Base-by-base conservation (phyloP, 2,888 invertebrate genomes). In the Willowsia nigromaculata region DNA sequence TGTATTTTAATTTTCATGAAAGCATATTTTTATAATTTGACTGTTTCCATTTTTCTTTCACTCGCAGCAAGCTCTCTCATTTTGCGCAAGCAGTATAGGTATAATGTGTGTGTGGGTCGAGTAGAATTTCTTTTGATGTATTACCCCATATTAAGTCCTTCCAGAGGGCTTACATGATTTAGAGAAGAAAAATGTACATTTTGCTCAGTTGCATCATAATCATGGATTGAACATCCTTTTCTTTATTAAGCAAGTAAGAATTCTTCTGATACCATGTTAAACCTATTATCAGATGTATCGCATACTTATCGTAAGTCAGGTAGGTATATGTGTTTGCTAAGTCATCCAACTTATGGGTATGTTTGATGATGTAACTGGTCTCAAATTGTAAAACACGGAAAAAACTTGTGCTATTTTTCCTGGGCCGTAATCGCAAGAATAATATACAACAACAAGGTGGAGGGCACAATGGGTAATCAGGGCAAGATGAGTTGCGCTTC, bases 41-140 rank as follows among this genome's bases (percentile, higher is more conserved):
- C 22, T 37, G 30, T 40, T 43, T 25, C 40, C 22, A 71, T 6
- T 9, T 71, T n/a, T 65, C 68, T 71, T 40, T 71, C 68, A 37
- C 68, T 22, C 40, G 22, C 68, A 43, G 68, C 37, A 50, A 18
- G n/a, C 22, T 1, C 22, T 18, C 22, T 53, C 5, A 18, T 18
- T 53, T 53, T 53, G 53, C 18, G 22, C 18, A 18, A 2, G 53
- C n/a, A n/a, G n/a, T n/a, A n/a, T n/a, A 40, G 40, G 6, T 40
- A 7, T 5, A 15, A 53, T 30, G 30, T 59, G 13, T 18, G 59
- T 22, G 37, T 37, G 18, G 65, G 15, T 9, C 18, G n/a, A 40
- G 13, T 53, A 71, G 68, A 7, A 71, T 71, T 71, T 37, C 40
- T 37, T 71, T 71, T 71, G 68, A 71, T 71, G 68, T 71, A 71